Evolutionary conservation across 1,140 invertebrate species (phyloP).

Genomic region (Aphaenogaster floridana): DNA sequence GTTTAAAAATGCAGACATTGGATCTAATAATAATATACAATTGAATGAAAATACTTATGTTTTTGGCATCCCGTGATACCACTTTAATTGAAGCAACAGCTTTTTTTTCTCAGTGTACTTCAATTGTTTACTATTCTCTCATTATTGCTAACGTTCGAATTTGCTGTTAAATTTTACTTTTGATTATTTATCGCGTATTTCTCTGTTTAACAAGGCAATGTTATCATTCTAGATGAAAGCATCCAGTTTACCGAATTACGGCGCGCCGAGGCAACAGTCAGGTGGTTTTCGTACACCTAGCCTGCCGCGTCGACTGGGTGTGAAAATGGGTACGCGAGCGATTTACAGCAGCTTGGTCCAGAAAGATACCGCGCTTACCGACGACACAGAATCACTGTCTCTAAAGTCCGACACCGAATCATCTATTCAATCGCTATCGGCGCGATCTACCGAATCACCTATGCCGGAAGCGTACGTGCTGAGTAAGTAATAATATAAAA

Average conservation of each 20-base stretch:
- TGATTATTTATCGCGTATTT: neutral
- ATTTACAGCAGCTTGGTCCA: constrained; percentile 85
- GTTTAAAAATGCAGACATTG: no score
- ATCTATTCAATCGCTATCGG: constrained; percentile 83
- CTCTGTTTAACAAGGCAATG: neutral
- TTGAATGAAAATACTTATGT: no score
- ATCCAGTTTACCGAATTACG: constrained; percentile 84
- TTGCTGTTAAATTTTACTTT: neutral
- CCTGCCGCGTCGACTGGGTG: constrained; percentile 89
- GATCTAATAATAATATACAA: no score
- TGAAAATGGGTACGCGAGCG: constrained; percentile 91
- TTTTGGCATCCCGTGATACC: no score
- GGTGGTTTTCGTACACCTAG: constrained; percentile 84
- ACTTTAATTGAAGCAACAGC: no score
- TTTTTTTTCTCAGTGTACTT: no score
- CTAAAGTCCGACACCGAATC: constrained; percentile 84
- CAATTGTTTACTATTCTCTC: neutral
- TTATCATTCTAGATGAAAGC: constrained; percentile 80
- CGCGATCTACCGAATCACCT: constrained; percentile 83
- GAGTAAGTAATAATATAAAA: constrained; percentile 80
- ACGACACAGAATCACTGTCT: constrained; percentile 84
- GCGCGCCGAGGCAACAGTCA: constrained; percentile 76
- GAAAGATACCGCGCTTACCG: constrained; percentile 81
- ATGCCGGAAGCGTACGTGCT: constrained; percentile 86
- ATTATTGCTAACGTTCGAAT: neutral